Evolutionary conservation across 2,113 vertebrate genomes (phyloP), one percentile per base, ranked within the genome.

Genomic region (Puffinus mauretanicus): DNA sequence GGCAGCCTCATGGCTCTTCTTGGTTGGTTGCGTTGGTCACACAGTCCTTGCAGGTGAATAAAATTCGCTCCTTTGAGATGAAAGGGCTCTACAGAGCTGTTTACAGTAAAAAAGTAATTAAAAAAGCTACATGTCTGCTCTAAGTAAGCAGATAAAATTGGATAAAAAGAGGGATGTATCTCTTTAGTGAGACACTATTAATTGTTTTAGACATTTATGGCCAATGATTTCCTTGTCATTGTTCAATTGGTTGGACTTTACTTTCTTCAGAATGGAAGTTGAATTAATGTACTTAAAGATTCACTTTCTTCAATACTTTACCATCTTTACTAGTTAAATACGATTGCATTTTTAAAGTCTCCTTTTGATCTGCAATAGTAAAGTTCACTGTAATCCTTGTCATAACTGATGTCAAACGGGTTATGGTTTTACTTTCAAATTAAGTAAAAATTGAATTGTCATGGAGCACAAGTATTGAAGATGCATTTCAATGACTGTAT

Each of bases 311-410:
- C 18, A 73, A n/a, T 93, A 54, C 38, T 32, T 26, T 64, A 18
- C 27, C 16, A 49, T 84, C 29, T 52, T 82, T 18, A 46, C 27
- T 91, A 24, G 91, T 91, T 76, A 91, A 90, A 72, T 76, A 87
- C 3, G 2, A 25, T 27, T 34, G 29, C 18, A 22, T 79, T 84
- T 95, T 88, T 10, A 20, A 96, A 94, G 38, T 67, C 24, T 92
- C 7, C 55, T 61, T 91, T 76, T 91, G 73, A 91, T 90, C 58
- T 91, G 42, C 49, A 51, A 0, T 66, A 70, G 32, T 65, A 42
- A 77, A 86, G 87, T 86, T 94, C 26, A 18, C 51, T 87, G 44
- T 81, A 93, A 60, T 89, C 55, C 32, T 64, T 96, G 55, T 79
- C 2, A 0, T 42, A 87, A 82, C 29, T 67, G 69, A 57, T 89